These are phyloP conservation scores for Strix aluco DNA, from an alignment of 2,113 vertebrate genomes.

Conservation along the genomic window DNA sequence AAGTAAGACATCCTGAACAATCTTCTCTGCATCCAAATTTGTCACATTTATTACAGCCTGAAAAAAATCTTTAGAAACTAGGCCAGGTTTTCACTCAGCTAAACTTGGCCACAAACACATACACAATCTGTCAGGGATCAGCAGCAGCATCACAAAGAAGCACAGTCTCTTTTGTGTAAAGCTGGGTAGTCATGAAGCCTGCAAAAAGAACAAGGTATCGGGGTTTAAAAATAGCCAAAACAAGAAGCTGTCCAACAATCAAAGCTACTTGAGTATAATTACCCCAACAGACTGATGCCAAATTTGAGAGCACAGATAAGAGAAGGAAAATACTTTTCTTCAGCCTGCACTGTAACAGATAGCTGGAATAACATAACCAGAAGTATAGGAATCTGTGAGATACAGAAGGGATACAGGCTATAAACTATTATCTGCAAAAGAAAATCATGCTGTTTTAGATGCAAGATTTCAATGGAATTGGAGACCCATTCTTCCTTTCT, in stretches of 20 bases:
- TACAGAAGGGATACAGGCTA: not conserved
- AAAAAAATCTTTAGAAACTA: slow-evolving; percentile 1
- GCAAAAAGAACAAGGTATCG: not conserved
- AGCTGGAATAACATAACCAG: not conserved
- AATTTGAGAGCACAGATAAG: not conserved
- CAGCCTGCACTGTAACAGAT: not conserved
- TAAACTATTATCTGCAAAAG: not conserved
- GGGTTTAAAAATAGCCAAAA: slow-evolving; percentile 37
- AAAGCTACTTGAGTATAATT: not conserved
- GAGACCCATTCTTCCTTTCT: not conserved
- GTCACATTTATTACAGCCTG: slow-evolving; percentile 1
- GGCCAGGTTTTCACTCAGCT: slow-evolving; percentile 45
- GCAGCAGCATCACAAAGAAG: slow-evolving; percentile 14
- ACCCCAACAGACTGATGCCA: not conserved
- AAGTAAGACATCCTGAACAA: not conserved
- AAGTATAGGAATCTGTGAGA: not conserved
- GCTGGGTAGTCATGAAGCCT: not conserved
- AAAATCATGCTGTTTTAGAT: not conserved
- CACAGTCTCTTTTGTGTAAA: not conserved
- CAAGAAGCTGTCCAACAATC: not conserved
- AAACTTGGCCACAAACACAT: slow-evolving; percentile 31
- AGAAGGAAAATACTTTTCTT: not conserved
- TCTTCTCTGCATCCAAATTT: not conserved
- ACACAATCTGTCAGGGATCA: slow-evolving; percentile 50
- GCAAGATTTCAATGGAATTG: not conserved